These are phyloP conservation scores for Chiroxiphia lanceolata DNA, from an alignment of 2,797 vertebrate genomes.

Conservation along the genomic window DNA sequence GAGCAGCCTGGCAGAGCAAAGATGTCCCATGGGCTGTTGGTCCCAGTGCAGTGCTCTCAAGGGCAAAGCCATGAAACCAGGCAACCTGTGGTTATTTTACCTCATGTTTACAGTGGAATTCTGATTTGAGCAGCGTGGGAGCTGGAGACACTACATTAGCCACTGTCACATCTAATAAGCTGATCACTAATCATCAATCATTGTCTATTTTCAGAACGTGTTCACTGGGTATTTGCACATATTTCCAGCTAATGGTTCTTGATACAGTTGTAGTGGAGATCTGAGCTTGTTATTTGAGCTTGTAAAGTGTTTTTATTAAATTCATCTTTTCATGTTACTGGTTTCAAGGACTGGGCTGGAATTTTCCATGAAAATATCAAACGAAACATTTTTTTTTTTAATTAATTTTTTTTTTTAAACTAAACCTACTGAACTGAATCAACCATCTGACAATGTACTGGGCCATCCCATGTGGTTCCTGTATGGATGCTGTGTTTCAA, in stretches of 20 bases:
- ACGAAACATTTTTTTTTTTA: background rate
- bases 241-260: background rate
- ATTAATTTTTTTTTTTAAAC: background rate
- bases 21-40: background rate
- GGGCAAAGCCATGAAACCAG: background rate
- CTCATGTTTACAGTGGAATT: background rate
- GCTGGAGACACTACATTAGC: background rate
- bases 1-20: background rate
- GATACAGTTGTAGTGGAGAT: background rate
- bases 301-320: background rate
- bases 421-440: background rate
- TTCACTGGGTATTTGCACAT: background rate
- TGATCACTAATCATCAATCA: conserved; percentile 10
- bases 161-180: background rate
- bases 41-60: background rate
- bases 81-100: background rate
- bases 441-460: background rate
- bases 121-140: background rate
- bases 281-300: background rate
- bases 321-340: background rate
- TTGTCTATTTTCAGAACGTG: background rate
- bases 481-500: background rate
- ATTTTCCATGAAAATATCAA: background rate
- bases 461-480: background rate
- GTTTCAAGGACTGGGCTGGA: background rate